phyloP scores from a whole-genome alignment of 2,888 invertebrate genomes.

The Hedya salicella region DNA sequence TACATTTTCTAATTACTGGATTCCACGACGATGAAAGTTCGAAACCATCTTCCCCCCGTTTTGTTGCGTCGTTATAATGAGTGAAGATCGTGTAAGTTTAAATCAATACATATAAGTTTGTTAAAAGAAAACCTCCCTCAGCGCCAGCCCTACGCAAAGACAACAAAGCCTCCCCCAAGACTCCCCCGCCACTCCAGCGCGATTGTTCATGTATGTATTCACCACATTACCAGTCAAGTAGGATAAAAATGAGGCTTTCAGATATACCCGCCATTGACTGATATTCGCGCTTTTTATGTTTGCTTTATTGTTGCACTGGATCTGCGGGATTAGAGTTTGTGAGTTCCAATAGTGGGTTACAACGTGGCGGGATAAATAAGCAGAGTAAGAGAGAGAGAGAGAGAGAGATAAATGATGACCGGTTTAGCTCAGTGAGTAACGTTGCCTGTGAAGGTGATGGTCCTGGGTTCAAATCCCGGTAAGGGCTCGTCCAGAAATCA shows the following conservation, averaged over 20 bases:
- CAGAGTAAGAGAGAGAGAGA: too few relatives aligned
- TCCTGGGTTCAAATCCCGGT: too few relatives aligned
- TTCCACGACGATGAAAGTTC: too few relatives aligned
- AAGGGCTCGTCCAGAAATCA: too few relatives aligned
- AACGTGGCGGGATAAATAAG: neutral
- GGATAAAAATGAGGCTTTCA: constrained; percentile 49
- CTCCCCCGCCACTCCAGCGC: constrained; percentile 24
- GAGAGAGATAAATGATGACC: too few relatives aligned
- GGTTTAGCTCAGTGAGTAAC: too few relatives aligned
- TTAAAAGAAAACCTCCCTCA: neutral
- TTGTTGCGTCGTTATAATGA: too few relatives aligned
- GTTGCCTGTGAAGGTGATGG: too few relatives aligned
- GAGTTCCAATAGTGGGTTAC: neutral
- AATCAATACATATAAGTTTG: neutral
- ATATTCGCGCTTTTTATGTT: constrained; percentile 36
- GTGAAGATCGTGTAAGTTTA: too few relatives aligned
- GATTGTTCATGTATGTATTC: constrained; percentile 82
- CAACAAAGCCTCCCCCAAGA: constrained; percentile 61
- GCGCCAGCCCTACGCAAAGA: constrained; percentile 44
- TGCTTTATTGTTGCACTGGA: constrained; percentile 34
- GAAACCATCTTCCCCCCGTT: too few relatives aligned
- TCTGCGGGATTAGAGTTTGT: constrained; percentile 19
- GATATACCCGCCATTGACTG: constrained; percentile 42
- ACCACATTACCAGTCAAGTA: constrained; percentile 79
- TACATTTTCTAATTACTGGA: too few relatives aligned